Base-by-base conservation (phyloP, 2,888 invertebrate genomes). In the Pogonocherus hispidulus region DNA sequence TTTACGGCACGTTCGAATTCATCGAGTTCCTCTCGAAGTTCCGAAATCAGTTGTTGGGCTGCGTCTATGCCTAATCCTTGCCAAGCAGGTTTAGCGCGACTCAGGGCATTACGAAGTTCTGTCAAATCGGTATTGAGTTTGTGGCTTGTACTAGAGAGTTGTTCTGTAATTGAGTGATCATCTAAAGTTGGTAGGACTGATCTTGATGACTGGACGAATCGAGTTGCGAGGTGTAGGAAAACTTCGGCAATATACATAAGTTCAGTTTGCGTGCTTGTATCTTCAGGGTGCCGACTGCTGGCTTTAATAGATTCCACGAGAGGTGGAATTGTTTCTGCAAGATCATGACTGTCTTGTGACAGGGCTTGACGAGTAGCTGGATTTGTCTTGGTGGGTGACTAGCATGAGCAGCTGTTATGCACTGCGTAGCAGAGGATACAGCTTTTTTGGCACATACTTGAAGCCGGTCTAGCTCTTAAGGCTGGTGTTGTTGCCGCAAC, bases 351-450 rank as follows among this genome's bases (percentile, higher is more conserved):
- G 79, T 95, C 94, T 60, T 90, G 89, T 65, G 91, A 84, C 0
- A 97, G 86, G 18, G 92, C 91, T 80, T 94, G 93, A 86, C 95
- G 89, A 22, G 90, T 89, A 1, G 86, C 83, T 8, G 85, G 87
- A 81, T 94, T 94, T 56, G 89, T 88, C 83, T 93, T 95, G 84
- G 90, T 20, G 90, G 90, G 1, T 90, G 90, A 0, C 94, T 95
- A 76, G 93, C 93, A 76, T 95, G 94, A 0, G 96, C 93, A 0
- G 97, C 94, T 0, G 95, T 92, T 73, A 98, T 93, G 78, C 96
- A 93, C 83, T 98, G 98, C 0, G 96, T 96, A 0, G 96, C 96
- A 63, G 94, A 93, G 0, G 95, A 91, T 0, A 95, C 94, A 0
- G 96, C 95, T 77, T 94, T 93, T 73, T 93, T 93, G 0, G 96